Conservation (phyloP, 2,113 vertebrate species). For the Cyphomyrus discorhynchus region DNA sequence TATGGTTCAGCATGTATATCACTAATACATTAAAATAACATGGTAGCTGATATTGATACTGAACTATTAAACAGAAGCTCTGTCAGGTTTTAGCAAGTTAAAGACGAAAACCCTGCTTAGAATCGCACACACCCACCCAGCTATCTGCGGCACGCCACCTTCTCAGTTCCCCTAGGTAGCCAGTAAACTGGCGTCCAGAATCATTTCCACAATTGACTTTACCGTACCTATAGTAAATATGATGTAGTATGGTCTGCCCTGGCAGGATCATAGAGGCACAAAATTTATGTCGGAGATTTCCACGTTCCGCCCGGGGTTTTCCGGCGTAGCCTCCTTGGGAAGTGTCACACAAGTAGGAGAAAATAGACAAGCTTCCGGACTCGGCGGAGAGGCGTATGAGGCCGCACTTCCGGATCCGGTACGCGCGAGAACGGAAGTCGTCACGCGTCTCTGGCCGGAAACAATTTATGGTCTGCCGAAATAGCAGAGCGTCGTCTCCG, state of each 20-base stretch:
- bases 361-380: background rate
- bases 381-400: background rate
- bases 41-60: background rate
- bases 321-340: constrained; percentile 8
- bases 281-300: constrained; percentile 22
- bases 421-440: background rate
- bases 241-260: constrained; percentile 36
- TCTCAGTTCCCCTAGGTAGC: background rate
- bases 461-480: background rate
- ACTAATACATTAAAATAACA: background rate
- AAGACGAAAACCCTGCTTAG: background rate
- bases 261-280: constrained; percentile 57
- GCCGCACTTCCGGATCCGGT: background rate
- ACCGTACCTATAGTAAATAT: constrained; percentile 54
- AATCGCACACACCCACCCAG: background rate
- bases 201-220: background rate
- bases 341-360: constrained; percentile 1
- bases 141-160: background rate
- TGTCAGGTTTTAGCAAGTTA: background rate
- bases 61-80: background rate
- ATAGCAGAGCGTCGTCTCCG: fast-evolving
- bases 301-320: background rate
- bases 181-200: background rate
- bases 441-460: background rate
- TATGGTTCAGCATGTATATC: background rate